Base-by-base conservation (phyloP, 2,113 vertebrate genomes). In the Nannobrachium achirus region DNA sequence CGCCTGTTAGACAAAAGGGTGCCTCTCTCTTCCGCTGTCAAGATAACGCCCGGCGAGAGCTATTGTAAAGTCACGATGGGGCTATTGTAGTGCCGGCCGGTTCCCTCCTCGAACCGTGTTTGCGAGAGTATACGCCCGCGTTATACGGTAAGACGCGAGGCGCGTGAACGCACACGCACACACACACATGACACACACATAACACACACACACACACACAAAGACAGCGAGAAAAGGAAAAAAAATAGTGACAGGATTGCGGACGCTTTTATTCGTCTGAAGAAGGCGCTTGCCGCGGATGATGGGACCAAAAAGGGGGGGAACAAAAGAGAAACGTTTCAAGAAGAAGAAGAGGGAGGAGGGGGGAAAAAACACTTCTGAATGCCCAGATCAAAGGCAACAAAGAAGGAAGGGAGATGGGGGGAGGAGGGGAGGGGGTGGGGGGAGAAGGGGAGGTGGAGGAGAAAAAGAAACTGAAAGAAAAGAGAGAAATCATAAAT, bases 361-460 rank as follows among this genome's bases (percentile, higher is more conserved):
- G n/a, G n/a, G n/a, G n/a, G n/a, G n/a, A n/a, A 80, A 88, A 71
- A 87, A 71, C 82, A 80, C 78, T 86, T 88, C 79, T 87, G 83
- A 87, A 69, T 59, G 72, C 79, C 61, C 68, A 81, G 83, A 90
- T 92, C 87, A 90, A 91, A 89, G 75, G 48, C 76, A n/a, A n/a
- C n/a, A n/a, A n/a, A n/a, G n/a, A n/a, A 76, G 57, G 6, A 62
- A 59, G 19, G 73, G 73, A 52, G 14, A 63, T n/a, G n/a, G n/a
- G n/a, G n/a, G n/a, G n/a, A n/a, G n/a, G n/a, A n/a, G n/a, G n/a
- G n/a, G n/a, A n/a, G n/a, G n/a, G n/a, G n/a, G n/a, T n/a, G n/a
- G n/a, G n/a, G n/a, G n/a, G 68, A 14, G 75, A 75, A 63, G 52
- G 58, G 8, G 20, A 78, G 13, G 77, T 25, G 19, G 60, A 10